phyloP scores from a whole-genome alignment of 2,888 invertebrate species.

The Tachina grossa region DNA sequence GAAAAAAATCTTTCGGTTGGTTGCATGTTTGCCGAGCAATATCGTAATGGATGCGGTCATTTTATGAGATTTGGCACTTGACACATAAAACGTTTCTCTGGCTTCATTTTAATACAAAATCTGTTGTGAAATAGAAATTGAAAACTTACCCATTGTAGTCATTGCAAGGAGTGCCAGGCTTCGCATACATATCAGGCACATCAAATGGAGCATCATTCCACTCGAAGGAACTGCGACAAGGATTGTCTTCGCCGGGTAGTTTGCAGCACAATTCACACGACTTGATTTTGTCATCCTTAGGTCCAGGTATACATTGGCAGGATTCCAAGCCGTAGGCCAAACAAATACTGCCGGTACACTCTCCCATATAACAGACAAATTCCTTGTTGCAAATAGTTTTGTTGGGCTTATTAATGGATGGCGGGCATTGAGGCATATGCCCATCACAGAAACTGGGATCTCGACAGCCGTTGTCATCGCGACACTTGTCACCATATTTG shows the following conservation, averaged over 20 bases:
- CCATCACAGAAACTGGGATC: conserved; percentile 97
- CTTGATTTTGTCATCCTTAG: conserved; percentile 91
- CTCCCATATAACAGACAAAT: conserved; percentile 97
- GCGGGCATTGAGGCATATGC: conserved; percentile 93
- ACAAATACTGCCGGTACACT: conserved; percentile 99
- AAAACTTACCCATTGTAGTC: conserved; percentile 90
- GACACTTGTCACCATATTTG: conserved; percentile 93
- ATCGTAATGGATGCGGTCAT: conserved; percentile 66
- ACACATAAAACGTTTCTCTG: conserved; percentile 51
- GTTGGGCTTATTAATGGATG: conserved; percentile 95
- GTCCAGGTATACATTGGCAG: conserved; percentile 94
- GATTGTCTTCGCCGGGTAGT: conserved; percentile 90
- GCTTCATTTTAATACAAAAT: conserved; percentile 14
- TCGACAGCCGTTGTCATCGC: conserved; percentile 96
- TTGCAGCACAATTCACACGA: conserved; percentile 97
- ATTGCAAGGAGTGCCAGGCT: conserved; percentile 96
- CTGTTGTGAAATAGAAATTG: conserved; percentile 11
- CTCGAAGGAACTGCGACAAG: conserved; percentile 94
- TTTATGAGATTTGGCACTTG: conserved; percentile 66
- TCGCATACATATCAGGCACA: conserved; percentile 96
- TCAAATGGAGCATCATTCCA: conserved; percentile 95
- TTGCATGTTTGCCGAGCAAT: conserved; percentile 60
- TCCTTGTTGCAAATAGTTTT: conserved; percentile 98
- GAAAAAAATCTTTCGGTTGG: conserved; percentile 9
- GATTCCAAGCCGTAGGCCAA: conserved; percentile 97